phyloP scores from a whole-genome alignment of 2,797 vertebrate genomes.

The Mus minutoides region DNA sequence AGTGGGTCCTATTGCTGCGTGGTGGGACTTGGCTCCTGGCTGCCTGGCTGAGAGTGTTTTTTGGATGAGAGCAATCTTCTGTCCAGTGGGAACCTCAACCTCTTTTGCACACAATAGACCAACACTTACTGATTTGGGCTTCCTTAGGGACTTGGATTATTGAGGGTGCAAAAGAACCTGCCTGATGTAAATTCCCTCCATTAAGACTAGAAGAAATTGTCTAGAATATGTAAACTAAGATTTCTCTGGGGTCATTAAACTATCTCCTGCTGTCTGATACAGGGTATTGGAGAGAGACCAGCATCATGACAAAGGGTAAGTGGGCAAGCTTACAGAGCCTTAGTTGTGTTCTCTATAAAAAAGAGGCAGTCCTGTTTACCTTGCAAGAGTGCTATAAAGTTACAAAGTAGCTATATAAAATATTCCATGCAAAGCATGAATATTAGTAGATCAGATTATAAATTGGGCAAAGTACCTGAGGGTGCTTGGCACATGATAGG shows the following conservation, averaged over 20 bases:
- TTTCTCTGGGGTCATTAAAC: neutral
- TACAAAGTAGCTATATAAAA: neutral
- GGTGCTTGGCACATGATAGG: neutral
- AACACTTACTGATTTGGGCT: neutral
- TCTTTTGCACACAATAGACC: neutral
- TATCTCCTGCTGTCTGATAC: neutral
- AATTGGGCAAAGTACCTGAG: neutral
- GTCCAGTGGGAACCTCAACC: neutral
- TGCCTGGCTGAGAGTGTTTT: neutral
- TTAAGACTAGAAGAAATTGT: neutral
- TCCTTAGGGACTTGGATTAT: neutral
- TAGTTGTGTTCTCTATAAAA: slow-evolving; percentile 31
- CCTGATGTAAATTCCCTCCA: neutral
- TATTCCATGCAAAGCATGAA: neutral
- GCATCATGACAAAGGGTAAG: neutral
- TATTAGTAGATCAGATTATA: neutral
- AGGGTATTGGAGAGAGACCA: neutral
- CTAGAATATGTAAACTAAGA: neutral
- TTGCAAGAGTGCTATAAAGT: neutral
- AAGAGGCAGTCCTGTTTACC: neutral
- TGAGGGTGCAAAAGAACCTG: neutral
- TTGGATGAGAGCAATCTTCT: neutral
- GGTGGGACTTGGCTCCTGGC: neutral
- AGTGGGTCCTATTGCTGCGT: neutral
- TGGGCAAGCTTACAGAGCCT: neutral